Base-by-base conservation (phyloP, 2,113 vertebrate genomes). In the Paralichthys olivaceus region DNA sequence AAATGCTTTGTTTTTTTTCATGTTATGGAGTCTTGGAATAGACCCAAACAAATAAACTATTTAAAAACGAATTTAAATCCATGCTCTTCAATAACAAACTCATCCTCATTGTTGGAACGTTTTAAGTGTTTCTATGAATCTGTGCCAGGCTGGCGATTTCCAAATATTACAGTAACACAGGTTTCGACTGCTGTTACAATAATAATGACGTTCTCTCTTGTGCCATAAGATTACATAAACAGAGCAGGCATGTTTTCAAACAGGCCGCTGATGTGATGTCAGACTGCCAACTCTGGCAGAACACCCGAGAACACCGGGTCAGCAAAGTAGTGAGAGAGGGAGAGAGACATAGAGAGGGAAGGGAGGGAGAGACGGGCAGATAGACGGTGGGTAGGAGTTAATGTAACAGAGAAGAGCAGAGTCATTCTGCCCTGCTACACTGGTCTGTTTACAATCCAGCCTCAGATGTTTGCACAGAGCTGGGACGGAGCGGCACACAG, bases 381-480 rank as follows among this genome's bases (percentile, higher is more conserved):
- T 7, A 26, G 81, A 83, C 40, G 40, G 37, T 19, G 47, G 34
- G 81, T 64, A 51, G 79, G 78, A 74, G 75, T 80, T 71, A 62
- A 71, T 58, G 72, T 29, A 78, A 81, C 62, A 81, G 77, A 84
- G 75, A 43, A 70, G 72, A 62, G 76, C 72, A 45, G 40, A 49
- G 85, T 76, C 72, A 11, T 57, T 55, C 58, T 57, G 56, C 61
- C 29, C 28, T 3, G 34, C 69, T 43, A 87, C 80, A 86, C 65
- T 72, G 72, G 73, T 83, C 83, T 49, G 76, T 88, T 89, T 91
- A 84, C 88, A 69, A 80, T 80, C 71, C 62, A 56, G 76, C 72
- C n/a, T 90, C 78, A 84, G 78, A 90, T 75, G 82, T 83, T 87
- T 75, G 54, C 58, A 64, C 45, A 25, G 69, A 76, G 80, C 69